Base-by-base conservation (phyloP, 2,113 vertebrate species). In the Neogale vison region DNA sequence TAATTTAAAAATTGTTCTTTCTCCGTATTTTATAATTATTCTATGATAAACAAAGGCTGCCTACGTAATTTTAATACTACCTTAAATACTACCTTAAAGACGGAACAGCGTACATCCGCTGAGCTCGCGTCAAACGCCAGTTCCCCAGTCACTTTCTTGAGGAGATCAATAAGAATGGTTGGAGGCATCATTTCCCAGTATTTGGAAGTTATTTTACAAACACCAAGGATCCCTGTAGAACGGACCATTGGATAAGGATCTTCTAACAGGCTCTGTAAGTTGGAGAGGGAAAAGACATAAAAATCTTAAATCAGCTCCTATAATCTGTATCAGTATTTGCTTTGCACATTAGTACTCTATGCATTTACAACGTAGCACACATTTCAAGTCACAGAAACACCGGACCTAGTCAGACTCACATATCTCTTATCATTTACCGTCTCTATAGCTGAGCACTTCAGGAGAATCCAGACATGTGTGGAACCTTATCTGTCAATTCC, bases 111-210 rank as follows among this genome's bases (percentile, higher is more conserved):
- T 74, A 99, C 99, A 55, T 99, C 99, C 4, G 99, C 99, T 23
- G 99, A 99, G 97, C 99, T 99, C 47, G 57, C 6, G 97, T 99
- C 99, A 50, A 95, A 97, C 0, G 99, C 98, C 89, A 99, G 98
- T 3, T 99, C 99, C 90, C 88, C 98, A 24, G 99, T 98, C 39
- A 99, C 96, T 96, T 99, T 99, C 98, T 99, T 99, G 72, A 99
- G 97, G 31, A 99, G 99, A 63, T 99, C 99, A 21, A 99, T 97
- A 94, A 99, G 98, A 95, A 99, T 97, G 1, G 98, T 65, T 0
- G 99, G 96, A n/a, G 99, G 99, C 94, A 99, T 99, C 97, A 99
- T 98, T 97, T 99, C 99, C 99, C 99, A 99, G 98, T 99, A 99
- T 77, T 99, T 99, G 55, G 98, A 99, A 80, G 99, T 98, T 97